These are phyloP conservation scores for Plodia interpunctella DNA, from an alignment of 1,140 invertebrate genomes.

Conservation along the genomic window DNA sequence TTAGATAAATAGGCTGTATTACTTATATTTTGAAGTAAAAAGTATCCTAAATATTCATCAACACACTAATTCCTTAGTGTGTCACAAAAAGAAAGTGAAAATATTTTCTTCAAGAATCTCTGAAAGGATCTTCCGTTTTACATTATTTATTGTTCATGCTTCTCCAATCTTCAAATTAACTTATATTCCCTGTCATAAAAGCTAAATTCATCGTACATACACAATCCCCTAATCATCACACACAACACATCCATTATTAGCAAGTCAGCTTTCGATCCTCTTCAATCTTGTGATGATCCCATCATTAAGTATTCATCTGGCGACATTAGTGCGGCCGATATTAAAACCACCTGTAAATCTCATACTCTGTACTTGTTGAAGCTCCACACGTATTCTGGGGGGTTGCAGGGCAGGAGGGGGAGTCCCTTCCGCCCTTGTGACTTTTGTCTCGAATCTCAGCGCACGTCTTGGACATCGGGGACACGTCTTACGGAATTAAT, in stretches of 20 bases:
- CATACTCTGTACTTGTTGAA: constrained; percentile 57
- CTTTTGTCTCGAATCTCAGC: constrained; percentile 74
- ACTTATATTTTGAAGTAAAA: too few relatives aligned
- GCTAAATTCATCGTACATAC: neutral
- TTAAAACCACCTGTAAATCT: constrained; percentile 76
- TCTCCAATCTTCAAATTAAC: too few relatives aligned
- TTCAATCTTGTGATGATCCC: constrained; percentile 55
- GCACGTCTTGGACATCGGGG: constrained; percentile 75
- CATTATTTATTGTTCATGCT: too few relatives aligned
- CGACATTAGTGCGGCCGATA: constrained; percentile 56
- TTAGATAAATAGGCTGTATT: too few relatives aligned
- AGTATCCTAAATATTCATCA: too few relatives aligned
- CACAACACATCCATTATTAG: constrained; percentile 11
- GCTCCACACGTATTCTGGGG: constrained; percentile 52
- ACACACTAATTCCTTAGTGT: too few relatives aligned
- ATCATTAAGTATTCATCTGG: constrained; percentile 74
- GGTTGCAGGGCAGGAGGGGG: constrained; percentile 29
- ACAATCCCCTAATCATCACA: neutral
- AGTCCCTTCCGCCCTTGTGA: constrained; percentile 55
- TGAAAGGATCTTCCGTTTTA: too few relatives aligned
- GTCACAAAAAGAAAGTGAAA: too few relatives aligned
- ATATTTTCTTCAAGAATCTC: too few relatives aligned
- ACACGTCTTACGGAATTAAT: constrained; percentile 76
- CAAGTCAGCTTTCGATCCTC: constrained; percentile 7
- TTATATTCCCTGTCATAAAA: neutral